phyloP scores from a whole-genome alignment of 1,140 invertebrate genomes.

The Heliconius hewitsoni region DNA sequence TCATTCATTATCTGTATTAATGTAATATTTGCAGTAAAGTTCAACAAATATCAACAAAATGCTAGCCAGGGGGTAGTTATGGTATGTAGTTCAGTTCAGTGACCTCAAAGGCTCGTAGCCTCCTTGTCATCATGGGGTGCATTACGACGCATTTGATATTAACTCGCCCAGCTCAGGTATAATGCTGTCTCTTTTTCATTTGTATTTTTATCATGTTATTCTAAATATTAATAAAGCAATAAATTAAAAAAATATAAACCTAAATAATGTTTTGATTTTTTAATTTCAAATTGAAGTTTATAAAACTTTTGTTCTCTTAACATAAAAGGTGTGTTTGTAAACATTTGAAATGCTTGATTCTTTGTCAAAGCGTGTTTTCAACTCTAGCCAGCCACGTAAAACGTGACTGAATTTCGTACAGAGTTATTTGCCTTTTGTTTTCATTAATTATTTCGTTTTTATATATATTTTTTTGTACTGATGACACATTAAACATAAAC shows the following conservation, averaged over 20 bases:
- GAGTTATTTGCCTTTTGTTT: constrained; percentile 16
- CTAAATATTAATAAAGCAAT: not conserved
- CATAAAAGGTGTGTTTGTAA: constrained; percentile 57
- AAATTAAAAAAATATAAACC: not conserved
- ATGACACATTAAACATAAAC: not conserved
- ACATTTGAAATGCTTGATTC: constrained; percentile 42
- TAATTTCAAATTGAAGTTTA: not conserved
- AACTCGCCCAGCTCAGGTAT: constrained; percentile 20
- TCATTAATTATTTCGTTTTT: not conserved
- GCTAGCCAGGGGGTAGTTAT: constrained; percentile 24
- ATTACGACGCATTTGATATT: constrained; percentile 42
- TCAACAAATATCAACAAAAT: constrained; percentile 10
- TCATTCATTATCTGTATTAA: not conserved
- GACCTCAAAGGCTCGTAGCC: constrained; percentile 62
- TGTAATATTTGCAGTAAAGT: not conserved
- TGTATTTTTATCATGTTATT: not conserved
- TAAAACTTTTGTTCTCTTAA: constrained; percentile 9
- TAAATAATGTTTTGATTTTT: not conserved
- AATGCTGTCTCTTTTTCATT: constrained; percentile 18
- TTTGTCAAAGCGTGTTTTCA: constrained; percentile 63
- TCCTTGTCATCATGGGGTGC: constrained; percentile 72
- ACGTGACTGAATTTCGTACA: constrained; percentile 31
- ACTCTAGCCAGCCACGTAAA: constrained; percentile 54
- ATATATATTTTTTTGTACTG: not conserved
- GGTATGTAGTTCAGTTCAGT: constrained; percentile 48